Conservation (phyloP, 2,888 invertebrate species). For the Stomorhina lunata region DNA sequence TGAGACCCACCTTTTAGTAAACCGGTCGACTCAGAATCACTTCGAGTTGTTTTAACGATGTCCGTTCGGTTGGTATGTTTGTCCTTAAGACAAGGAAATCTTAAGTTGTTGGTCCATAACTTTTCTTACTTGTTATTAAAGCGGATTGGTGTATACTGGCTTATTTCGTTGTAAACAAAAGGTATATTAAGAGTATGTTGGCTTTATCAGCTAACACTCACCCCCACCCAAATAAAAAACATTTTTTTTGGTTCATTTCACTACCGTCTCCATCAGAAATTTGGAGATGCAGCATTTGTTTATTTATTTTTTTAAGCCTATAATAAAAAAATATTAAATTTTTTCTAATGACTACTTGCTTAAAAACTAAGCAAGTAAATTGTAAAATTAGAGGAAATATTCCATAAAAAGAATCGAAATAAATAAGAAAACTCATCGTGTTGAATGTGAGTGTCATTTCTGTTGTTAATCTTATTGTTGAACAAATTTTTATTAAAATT, state of each 20-base stretch:
- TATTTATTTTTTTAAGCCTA: conserved; percentile 17
- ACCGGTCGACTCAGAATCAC: too few species aligned
- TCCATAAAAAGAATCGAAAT: conserved; percentile 12
- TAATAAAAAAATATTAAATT: conserved; percentile 1
- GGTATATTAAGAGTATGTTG: too few species aligned
- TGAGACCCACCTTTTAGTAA: too few species aligned
- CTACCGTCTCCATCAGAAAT: conserved; percentile 11
- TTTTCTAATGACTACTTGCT: conserved; percentile 11
- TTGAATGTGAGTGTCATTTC: not conserved
- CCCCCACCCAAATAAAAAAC: too few species aligned
- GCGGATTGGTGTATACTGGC: too few species aligned
- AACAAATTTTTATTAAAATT: conserved; percentile 44
- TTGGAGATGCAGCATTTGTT: not conserved
- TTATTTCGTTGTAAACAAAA: too few species aligned
- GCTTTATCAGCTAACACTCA: too few species aligned
- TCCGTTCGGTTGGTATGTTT: too few species aligned
- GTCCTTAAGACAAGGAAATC: too few species aligned
- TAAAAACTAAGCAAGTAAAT: conserved; percentile 30
- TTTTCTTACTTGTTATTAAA: too few species aligned
- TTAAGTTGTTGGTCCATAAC: too few species aligned
- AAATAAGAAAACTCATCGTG: conserved; percentile 31
- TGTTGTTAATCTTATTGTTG: conserved; percentile 23
- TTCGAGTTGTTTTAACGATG: too few species aligned
- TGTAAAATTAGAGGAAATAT: not conserved
- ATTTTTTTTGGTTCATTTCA: not conserved